Evolutionary conservation across 2,113 vertebrate genomes (phyloP), one percentile per base, ranked within the genome.

Genomic region (Dasyornis broadbenti): DNA sequence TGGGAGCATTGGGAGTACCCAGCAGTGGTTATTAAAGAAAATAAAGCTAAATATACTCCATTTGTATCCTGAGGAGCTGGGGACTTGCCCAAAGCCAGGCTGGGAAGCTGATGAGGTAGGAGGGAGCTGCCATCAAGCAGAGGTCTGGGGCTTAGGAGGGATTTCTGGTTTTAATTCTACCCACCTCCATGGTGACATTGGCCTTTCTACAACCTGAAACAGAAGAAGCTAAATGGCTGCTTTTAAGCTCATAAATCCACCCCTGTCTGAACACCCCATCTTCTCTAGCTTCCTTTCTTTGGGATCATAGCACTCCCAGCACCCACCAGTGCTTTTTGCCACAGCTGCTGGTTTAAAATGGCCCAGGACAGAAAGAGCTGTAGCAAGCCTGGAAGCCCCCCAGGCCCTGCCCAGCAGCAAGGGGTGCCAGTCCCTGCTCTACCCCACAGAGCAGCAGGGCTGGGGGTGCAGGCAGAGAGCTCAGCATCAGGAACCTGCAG

Each of bases 181-280:
- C 89, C 91, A 95, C 93, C 94, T 94, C 92, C 92, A 65, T 9
- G 65, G 89, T 86, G 89, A 86, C 96, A 94, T 93, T 94, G 96
- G 92, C 94, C 95, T 94, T 94, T 92, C 89, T 78, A 90, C 90
- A 94, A 93, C 95, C 92, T 69, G 75, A 86, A 96, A 94, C 40
- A 92, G 57, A 92, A 86, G 89, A 2, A 75, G 69, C 89, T 87
- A 75, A 91, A 91, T 75, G 91, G 91, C 81, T 95, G 89, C 61
- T 89, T 87, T 76, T 85, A 95, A 92, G 91, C 94, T 79, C 53
- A 9, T 84, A 95, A 97, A 91, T 82, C 91, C 89, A 86, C 30
- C 60, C 49, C 70, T 24, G 15, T 44, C 69, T 50, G 66, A 90
- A 65, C 14, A 54, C 12, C 56, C 10, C 92, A 77, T 26, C 71